phyloP scores from a whole-genome alignment of 2,113 vertebrate genomes.

The Edolisoma coerulescens region DNA sequence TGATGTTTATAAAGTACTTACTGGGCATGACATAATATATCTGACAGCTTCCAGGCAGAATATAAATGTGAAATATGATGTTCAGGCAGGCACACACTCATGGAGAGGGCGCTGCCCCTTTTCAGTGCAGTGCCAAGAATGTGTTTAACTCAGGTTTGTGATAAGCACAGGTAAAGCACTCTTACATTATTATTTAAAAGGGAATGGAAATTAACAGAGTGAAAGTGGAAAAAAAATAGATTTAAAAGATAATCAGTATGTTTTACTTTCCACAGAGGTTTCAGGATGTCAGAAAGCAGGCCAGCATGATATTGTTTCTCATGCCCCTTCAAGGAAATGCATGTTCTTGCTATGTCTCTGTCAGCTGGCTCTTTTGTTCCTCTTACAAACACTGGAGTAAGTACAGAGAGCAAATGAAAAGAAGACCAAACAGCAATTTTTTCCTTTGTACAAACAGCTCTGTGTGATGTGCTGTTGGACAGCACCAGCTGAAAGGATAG shows the following conservation, averaged over 20 bases:
- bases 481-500: neutral
- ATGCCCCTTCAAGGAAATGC: neutral
- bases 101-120: neutral
- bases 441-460: neutral
- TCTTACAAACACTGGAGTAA: neutral
- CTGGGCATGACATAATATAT: neutral
- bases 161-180: neutral
- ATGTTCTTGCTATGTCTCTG: neutral
- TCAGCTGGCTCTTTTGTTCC: neutral
- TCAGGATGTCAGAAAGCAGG: neutral
- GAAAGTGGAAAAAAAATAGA: neutral
- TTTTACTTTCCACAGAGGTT: neutral
- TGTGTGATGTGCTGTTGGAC: neutral
- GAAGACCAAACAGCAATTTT: neutral
- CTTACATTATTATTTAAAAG: neutral
- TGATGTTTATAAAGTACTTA: neutral
- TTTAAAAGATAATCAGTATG: neutral
- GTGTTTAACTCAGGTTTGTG: neutral
- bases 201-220: neutral
- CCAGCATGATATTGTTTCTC: neutral
- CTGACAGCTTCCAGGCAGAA: neutral
- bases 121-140: neutral
- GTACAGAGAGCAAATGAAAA: neutral
- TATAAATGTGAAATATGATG: neutral
- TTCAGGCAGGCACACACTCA: neutral